Base-by-base conservation (phyloP, 2,113 vertebrate species). In the Rhineura floridana region DNA sequence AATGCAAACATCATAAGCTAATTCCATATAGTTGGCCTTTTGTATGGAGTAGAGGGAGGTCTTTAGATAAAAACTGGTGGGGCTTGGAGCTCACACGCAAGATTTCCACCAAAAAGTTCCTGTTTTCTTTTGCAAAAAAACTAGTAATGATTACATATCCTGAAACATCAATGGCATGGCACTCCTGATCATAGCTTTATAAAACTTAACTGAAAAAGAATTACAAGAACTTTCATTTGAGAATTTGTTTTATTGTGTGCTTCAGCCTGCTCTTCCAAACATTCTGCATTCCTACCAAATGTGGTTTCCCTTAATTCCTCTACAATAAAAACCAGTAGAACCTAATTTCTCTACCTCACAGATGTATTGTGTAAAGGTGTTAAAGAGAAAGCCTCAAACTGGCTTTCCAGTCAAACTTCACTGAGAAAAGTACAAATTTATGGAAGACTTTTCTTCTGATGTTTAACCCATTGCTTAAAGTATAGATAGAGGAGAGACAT, bases 191-290 rank as follows among this genome's bases (percentile, higher is more conserved):
- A 9, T 39, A 21, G 12, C 59, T 50, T 76, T 13, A 19, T 28
- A 42, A 75, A 75, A n/a, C 44, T 39, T 33, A 39, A 33, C 30
- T 50, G 28, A 28, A 6, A 33, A 50, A 89, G 80, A 84, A 91
- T 90, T 91, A 92, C 92, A 65, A 25, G 84, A 87, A 93, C 79
- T 91, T 93, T 92, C 89, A 80, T 52, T 0, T 85, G 81, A 80
- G 92, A 91, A 91, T 78, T 79, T 91, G 79, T 81, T 79, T 90
- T 10, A 33, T 25, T 87, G 76, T 30, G 3, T 10, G 82, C 73
- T 67, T 52, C 84, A 77, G 67, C 72, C 52, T 75, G 25, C 11
- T 55, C 15, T 42, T 75, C 55, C 28, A 9, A n/a, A 21, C 44
- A 67, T 44, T 33, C 44, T 15, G 11, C 15, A 25, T 72, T 39